Base-by-base conservation (phyloP, 2,113 vertebrate species). In the Odocoileus hemionus region DNA sequence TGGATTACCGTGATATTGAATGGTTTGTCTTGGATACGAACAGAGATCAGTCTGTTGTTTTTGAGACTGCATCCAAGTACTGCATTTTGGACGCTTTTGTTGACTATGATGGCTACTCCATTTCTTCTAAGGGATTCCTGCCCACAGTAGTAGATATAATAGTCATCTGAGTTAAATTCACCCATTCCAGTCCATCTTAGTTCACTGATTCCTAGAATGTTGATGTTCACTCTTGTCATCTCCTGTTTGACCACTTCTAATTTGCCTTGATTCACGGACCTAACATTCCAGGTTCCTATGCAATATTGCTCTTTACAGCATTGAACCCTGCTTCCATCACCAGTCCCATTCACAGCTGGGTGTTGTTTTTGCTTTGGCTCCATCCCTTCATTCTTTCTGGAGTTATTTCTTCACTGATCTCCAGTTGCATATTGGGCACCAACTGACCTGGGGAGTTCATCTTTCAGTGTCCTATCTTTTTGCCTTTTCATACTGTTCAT, bases 181-280 rank as follows among this genome's bases (percentile, higher is more conserved):
- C 67, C 67, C 19, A 36, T 70, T 39, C 19, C n/a, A 6, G 5
- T 39, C 67, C 67, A 23, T 23, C 36, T 70, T 6, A 70, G 4
- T 39, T 39, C 2, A 2, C 67, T 70, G n/a, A 36, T 39, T 36
- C n/a, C 67, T 70, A 12, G 8, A 70, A 70, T 70, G n/a, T 39
- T 0, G 0, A 70, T 0, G 1, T 23, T 70, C 19, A 70, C 19
- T 70, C n/a, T 70, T 70, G 64, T 10, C n/a, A 23, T 70, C 64
- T 70, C 67, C 67, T 70, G 2, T 70, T 70, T 70, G n/a, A 39
- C n/a, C 21, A 23, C 67, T 70, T 70, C 5, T 19, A 23, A 23
- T 23, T 23, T 70, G n/a, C 19, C n/a, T 70, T 70, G n/a, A 39
- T 70, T 70, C 67, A 12, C 11, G 19, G 2, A 70, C 67, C 9